phyloP scores from a whole-genome alignment of 2,113 vertebrate genomes.

The Himantopus leucocephalus region DNA sequence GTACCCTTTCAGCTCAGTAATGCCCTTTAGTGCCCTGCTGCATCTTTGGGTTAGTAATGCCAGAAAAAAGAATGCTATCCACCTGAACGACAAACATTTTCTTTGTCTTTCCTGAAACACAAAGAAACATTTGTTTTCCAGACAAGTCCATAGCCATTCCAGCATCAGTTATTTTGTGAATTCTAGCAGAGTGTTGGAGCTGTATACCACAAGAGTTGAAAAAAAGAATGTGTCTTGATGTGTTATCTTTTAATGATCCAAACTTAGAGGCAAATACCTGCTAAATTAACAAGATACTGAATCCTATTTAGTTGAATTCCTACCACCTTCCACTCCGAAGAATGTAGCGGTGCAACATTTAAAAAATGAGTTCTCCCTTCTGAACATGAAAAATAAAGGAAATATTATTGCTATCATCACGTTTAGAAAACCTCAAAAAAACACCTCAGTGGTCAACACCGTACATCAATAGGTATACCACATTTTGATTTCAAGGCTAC shows the following conservation, averaged over 20 bases:
- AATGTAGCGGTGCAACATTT: not conserved
- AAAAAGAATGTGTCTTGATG: not conserved
- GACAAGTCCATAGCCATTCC: not conserved
- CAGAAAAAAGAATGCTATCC: not conserved
- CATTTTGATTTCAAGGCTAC: not conserved
- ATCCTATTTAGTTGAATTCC: not conserved
- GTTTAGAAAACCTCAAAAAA: not conserved
- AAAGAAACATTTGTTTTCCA: not conserved
- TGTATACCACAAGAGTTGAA: not conserved
- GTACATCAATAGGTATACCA: not conserved
- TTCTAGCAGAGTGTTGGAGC: not conserved
- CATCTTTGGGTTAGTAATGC: not conserved
- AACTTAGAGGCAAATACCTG: not conserved
- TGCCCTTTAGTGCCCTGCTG: not conserved
- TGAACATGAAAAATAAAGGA: not conserved
- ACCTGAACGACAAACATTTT: not conserved
- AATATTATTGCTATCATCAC: not conserved
- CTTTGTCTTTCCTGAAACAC: not conserved
- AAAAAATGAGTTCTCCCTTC: not conserved
- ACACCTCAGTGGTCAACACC: rapidly evolving
- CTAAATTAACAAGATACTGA: not conserved
- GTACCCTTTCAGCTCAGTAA: not conserved
- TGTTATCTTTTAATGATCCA: not conserved
- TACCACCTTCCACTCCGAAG: not conserved
- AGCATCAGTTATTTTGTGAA: not conserved